phyloP scores from a whole-genome alignment of 92 coral and sea anemone genomes.

The Blastomussa wellsi region DNA sequence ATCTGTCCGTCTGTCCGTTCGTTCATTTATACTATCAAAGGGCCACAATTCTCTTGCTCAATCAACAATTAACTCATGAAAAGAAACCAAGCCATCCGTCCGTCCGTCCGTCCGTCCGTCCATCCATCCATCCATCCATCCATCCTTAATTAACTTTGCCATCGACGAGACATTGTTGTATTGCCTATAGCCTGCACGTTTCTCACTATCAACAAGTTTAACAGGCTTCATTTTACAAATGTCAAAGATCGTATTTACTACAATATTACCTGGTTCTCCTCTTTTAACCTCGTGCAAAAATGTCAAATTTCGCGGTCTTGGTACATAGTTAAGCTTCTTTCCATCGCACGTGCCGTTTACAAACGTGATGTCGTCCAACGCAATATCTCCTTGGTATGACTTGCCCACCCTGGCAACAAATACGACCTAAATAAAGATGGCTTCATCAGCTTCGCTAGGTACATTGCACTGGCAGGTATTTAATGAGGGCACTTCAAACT shows the following conservation, averaged over 20 bases:
- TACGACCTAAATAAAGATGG: slow-evolving; percentile 47
- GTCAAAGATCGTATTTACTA: neutral
- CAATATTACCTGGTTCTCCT: slow-evolving; percentile 74
- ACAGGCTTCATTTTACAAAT: neutral
- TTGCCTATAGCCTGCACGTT: neutral
- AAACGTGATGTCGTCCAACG: slow-evolving; percentile 76
- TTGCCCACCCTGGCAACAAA: slow-evolving; percentile 76
- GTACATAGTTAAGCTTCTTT: slow-evolving; percentile 31
- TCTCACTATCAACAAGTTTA: neutral
- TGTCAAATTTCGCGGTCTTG: slow-evolving; percentile 12
- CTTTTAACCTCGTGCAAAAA: neutral
- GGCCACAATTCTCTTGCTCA: neutral
- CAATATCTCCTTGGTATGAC: slow-evolving; percentile 87
- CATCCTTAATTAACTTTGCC: neutral
- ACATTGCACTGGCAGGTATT: no score
- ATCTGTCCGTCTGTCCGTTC: neutral
- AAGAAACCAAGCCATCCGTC: neutral
- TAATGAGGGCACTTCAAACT: no score
- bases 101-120: neutral
- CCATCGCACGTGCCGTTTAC: slow-evolving; percentile 84
- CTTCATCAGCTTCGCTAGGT: neutral
- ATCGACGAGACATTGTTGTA: neutral
- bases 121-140: no score
- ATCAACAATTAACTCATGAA: neutral
- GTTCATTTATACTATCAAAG: no score